A percentile compares a stretch with the other conserved stretches of the same genome.
These are phyloP conservation scores for Channa argus DNA, from an alignment of 2,113 vertebrate species.

Conservation along the genomic window DNA sequence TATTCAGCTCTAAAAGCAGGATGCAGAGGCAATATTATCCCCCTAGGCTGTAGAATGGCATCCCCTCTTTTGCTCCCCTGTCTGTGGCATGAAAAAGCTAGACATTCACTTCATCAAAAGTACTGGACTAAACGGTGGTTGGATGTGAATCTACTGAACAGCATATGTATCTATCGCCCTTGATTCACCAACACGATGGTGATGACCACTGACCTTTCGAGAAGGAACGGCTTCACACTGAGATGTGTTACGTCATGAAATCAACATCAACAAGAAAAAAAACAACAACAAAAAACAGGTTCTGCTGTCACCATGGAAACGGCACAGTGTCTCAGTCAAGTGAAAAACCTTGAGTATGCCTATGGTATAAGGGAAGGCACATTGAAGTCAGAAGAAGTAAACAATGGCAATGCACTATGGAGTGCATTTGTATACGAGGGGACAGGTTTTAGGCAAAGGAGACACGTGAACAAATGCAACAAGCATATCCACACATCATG, in stretches of 20 bases:
- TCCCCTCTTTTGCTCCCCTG: constrained; percentile 21
- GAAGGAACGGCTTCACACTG: constrained; percentile 35
- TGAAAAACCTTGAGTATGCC: constrained; percentile 26
- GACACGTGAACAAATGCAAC: neutral
- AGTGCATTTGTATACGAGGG: neutral
- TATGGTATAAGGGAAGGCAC: constrained; percentile 21
- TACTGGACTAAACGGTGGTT: neutral
- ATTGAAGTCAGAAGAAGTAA: neutral
- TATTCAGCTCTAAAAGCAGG: constrained; percentile 38
- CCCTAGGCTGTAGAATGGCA: constrained; percentile 10
- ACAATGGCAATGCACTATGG: constrained; percentile 1
- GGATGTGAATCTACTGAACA: too few species aligned
- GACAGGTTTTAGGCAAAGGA: neutral
- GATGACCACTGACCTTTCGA: constrained; percentile 66
- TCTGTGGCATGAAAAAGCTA: constrained; percentile 5
- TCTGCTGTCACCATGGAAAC: constrained; percentile 64
- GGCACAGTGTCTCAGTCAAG: constrained; percentile 41
- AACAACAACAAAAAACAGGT: constrained; percentile 13
- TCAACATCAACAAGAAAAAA: constrained; percentile 29
- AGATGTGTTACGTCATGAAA: constrained; percentile 19
- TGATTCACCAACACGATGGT: constrained; percentile 35
- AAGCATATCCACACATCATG: neutral
- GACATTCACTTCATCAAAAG: constrained; percentile 21
- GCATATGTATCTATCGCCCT: constrained; percentile 5
- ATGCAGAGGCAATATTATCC: constrained; percentile 34